A percentile compares a stretch with the other conserved stretches of the same genome.
Evolutionary conservation across 2,888 invertebrate species (phyloP).

Genomic region (Ischnus inquisitorius): DNA sequence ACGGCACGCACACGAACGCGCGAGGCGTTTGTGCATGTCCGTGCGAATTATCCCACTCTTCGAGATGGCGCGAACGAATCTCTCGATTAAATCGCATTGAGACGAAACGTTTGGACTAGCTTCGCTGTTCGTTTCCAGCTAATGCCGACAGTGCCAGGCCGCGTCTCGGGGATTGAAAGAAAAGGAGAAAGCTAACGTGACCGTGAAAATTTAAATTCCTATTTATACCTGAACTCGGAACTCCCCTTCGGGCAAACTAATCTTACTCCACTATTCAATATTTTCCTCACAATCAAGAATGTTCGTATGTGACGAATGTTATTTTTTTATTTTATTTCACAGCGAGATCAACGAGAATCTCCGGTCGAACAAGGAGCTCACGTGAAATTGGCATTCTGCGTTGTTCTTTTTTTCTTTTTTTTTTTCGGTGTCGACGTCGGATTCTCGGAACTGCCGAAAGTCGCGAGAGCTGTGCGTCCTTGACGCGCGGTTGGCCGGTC

Average conservation of each 20-base stretch:
- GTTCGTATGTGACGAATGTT: not conserved
- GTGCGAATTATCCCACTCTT: not conserved
- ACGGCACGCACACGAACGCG: conserved; percentile 45
- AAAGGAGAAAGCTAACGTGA: not conserved
- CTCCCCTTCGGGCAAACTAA: not conserved
- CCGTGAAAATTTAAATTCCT: conserved; percentile 35
- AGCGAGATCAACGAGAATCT: not conserved
- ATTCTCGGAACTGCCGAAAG: conserved; percentile 70
- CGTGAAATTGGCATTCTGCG: conserved; percentile 49
- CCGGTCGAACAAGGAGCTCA: conserved; percentile 26
- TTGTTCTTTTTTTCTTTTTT: conserved; percentile 21
- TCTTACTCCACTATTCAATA: not conserved
- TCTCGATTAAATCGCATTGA: not conserved
- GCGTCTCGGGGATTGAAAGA: not conserved
- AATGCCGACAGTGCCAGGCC: not conserved
- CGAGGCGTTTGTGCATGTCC: not conserved
- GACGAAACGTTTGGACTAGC: not conserved
- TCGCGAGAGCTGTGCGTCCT: conserved; percentile 62
- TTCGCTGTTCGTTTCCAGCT: conserved; percentile 1
- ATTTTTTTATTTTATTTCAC: not conserved
- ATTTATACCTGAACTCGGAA: not conserved
- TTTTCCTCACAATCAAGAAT: not conserved
- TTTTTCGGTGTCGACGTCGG: conserved; percentile 16
- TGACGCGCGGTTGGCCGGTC: conserved; percentile 54
- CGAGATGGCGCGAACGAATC: not conserved